Evolutionary conservation across 1,140 invertebrate genomes (phyloP).

Genomic region (Lanistes nyassanus): DNA sequence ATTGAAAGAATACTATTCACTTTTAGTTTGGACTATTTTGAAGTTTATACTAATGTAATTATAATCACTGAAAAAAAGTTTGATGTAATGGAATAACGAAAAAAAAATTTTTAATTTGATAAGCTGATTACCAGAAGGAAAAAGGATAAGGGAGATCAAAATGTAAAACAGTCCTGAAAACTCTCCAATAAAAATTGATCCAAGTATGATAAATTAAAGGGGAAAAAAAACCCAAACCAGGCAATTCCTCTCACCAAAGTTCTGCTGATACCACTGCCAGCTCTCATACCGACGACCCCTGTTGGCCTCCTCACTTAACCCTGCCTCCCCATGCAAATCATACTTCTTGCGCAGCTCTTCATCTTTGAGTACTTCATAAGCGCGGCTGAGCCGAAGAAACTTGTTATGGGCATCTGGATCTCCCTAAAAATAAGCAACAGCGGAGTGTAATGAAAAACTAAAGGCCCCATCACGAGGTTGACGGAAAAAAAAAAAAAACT

Average conservation of each 20-base stretch:
- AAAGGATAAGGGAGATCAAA: neutral
- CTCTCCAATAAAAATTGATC: neutral
- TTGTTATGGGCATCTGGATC: slow-evolving; percentile 79
- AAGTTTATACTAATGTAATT: too few relatives aligned
- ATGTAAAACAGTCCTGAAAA: too few relatives aligned
- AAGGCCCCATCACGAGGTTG: neutral
- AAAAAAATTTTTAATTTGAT: too few relatives aligned
- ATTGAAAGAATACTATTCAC: too few relatives aligned
- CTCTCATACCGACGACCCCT: slow-evolving; percentile 75
- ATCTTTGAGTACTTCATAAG: slow-evolving; percentile 88
- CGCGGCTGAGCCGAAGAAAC: slow-evolving; percentile 81
- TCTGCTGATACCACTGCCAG: slow-evolving; percentile 84
- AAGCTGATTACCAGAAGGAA: neutral
- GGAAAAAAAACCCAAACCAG: slow-evolving; percentile 23
- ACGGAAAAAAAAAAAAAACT: neutral
- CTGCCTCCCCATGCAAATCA: slow-evolving; percentile 82
- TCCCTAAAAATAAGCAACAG: slow-evolving; percentile 68
- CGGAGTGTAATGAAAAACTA: neutral
- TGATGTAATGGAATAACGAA: too few relatives aligned
- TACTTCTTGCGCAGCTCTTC: slow-evolving; percentile 82
- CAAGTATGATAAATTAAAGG: neutral
- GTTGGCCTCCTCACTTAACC: slow-evolving; percentile 71
- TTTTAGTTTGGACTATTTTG: too few relatives aligned
- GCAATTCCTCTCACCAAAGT: slow-evolving; percentile 76
- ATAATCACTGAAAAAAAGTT: too few relatives aligned